These are phyloP conservation scores for Smutsia gigantea DNA, from an alignment of 2,797 vertebrate species.

Conservation along the genomic window DNA sequence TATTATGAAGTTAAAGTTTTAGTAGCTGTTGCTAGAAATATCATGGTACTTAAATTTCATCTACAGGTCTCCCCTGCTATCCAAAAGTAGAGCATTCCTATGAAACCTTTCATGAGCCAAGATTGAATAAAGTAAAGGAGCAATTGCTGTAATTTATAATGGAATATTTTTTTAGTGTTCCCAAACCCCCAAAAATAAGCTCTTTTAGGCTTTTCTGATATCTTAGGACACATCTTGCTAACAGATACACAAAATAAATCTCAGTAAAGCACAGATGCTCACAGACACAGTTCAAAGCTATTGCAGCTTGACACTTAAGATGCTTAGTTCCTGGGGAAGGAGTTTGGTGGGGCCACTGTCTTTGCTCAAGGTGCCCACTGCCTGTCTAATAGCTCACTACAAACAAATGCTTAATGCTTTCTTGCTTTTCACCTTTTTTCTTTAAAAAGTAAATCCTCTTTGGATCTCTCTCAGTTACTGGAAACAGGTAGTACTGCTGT, in stretches of 20 bases:
- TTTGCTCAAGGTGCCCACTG: neutral
- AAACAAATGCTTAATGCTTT: neutral
- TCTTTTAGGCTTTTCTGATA: too few relatives aligned
- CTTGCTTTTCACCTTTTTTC: neutral
- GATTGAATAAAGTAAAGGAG: neutral
- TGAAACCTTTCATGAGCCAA: neutral
- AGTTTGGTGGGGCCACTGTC: neutral
- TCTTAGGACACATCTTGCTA: neutral
- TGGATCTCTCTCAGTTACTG: neutral
- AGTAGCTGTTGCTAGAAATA: constrained; percentile 56
- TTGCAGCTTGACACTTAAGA: neutral
- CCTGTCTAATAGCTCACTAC: neutral
- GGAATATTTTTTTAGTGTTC: neutral
- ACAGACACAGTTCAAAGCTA: neutral
- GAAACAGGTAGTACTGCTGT: neutral
- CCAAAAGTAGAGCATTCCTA: neutral
- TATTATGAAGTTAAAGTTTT: constrained; percentile 54
- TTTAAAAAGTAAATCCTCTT: neutral
- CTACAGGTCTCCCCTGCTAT: neutral
- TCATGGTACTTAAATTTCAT: constrained; percentile 61
- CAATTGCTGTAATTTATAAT: neutral
- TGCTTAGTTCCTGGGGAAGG: neutral
- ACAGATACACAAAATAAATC: neutral
- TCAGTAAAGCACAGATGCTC: neutral
- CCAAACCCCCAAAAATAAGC: neutral